A percentile compares a stretch with the other conserved stretches of the same genome.
Evolutionary conservation across 2,888 invertebrate species (phyloP).

Genomic region (Meiosimyza platycephala): DNA sequence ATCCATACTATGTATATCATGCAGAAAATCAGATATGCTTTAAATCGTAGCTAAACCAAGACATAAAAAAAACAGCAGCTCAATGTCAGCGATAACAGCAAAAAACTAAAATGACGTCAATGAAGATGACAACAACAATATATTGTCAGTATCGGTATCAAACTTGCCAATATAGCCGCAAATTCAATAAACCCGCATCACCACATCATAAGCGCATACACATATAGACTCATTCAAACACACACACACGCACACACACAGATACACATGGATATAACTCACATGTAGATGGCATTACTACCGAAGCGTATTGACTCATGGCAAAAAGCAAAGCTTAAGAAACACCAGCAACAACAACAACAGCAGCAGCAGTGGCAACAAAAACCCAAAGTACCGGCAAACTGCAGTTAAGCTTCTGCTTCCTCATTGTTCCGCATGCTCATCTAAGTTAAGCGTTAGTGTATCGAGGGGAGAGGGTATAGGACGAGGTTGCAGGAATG

Average conservation of each 20-base stretch:
- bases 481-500: background rate
- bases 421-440: background rate
- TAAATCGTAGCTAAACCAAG: too few species aligned
- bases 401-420: constrained; percentile 4
- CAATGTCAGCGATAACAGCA: constrained; percentile 21
- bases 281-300: constrained; percentile 21
- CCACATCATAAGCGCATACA: constrained; percentile 8
- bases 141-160: background rate
- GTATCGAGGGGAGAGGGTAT: too few species aligned
- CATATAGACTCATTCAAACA: background rate
- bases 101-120: background rate
- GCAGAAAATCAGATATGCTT: too few species aligned
- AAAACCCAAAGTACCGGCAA: background rate
- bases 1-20: background rate
- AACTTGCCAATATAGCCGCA: background rate
- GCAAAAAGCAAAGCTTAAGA: constrained; percentile 12
- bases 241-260: background rate
- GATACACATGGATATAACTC: background rate
- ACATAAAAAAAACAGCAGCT: background rate
- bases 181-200: constrained; percentile 29
- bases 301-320: constrained; percentile 20
- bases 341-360: constrained; percentile 2
- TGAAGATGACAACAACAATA: constrained; percentile 9
- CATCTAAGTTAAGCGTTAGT: too few species aligned
- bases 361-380: background rate